phyloP scores from a whole-genome alignment of 2,797 vertebrate genomes.

The Xenentodon cancila region DNA sequence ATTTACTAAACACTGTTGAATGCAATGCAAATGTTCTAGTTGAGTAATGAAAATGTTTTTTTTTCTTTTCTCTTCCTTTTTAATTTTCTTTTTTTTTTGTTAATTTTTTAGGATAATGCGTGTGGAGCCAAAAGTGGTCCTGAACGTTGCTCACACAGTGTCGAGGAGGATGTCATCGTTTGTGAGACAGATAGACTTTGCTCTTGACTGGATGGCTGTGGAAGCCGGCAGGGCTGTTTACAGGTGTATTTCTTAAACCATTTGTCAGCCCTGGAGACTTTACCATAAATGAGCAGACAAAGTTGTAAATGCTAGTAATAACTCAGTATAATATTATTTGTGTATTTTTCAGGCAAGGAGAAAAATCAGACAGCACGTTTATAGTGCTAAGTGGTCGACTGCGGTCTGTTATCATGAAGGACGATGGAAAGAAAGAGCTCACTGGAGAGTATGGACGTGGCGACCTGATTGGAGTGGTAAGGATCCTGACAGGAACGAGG shows the following conservation, averaged over 20 bases:
- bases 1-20: not conserved
- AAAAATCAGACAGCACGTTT: constrained; percentile 94
- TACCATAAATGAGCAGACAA: not conserved
- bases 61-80: not conserved
- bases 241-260: constrained; percentile 75
- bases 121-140: constrained; percentile 89
- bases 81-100: not conserved
- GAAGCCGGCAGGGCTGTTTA: constrained; percentile 94
- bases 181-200: constrained; percentile 94
- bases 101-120: constrained; percentile 80
- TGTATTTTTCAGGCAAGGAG: constrained; percentile 84
- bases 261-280: not conserved
- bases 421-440: constrained; percentile 94
- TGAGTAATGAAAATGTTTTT: not conserved
- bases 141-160: constrained; percentile 91
- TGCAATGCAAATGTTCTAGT: not conserved
- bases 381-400: constrained; percentile 95
- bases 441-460: constrained; percentile 93
- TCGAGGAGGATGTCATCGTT: constrained; percentile 92
- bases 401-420: constrained; percentile 92
- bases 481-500: constrained; percentile 27
- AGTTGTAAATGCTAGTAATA: constrained; percentile 3
- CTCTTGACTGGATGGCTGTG: constrained; percentile 97
- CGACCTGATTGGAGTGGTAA: constrained; percentile 96
- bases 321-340: not conserved